Conservation (phyloP, 1,140 invertebrate species). For the Tetramorium parvispinum region DNA sequence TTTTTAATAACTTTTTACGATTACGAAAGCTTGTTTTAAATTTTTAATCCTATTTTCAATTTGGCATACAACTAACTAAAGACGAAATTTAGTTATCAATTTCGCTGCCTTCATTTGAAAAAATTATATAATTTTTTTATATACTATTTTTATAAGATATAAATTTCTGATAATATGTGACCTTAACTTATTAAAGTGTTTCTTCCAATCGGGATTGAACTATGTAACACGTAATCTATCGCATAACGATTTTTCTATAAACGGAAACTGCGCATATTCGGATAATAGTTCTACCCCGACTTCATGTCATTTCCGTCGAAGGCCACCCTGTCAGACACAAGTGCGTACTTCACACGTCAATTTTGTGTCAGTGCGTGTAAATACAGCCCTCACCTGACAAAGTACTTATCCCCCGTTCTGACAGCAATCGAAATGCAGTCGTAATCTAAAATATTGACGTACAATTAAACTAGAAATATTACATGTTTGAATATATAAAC, state of each 20-base stretch:
- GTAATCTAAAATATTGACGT: constrained; percentile 24
- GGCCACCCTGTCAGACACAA: constrained; percentile 74
- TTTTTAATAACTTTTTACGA: neutral
- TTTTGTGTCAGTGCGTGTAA: constrained; percentile 75
- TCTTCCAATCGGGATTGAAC: constrained; percentile 1
- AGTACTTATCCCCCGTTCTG: constrained; percentile 49
- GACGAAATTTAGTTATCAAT: neutral
- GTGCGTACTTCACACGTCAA: constrained; percentile 83
- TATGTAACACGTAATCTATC: neutral
- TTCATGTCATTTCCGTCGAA: constrained; percentile 41
- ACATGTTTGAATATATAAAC: neutral
- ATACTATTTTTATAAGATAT: neutral
- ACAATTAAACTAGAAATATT: neutral
- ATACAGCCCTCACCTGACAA: constrained; percentile 73
- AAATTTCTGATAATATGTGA: neutral
- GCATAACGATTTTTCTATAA: constrained; percentile 37
- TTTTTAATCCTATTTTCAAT: neutral
- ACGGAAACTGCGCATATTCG: constrained; percentile 28
- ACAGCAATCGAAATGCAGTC: constrained; percentile 35
- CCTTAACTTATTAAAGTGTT: neutral
- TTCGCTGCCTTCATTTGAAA: neutral
- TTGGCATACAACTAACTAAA: neutral
- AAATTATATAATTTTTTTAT: too few species aligned
- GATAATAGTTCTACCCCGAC: constrained; percentile 36
- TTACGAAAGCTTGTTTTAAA: neutral